phyloP scores from a whole-genome alignment of 2,888 invertebrate genomes.

The Zaprionus lineosus region DNA sequence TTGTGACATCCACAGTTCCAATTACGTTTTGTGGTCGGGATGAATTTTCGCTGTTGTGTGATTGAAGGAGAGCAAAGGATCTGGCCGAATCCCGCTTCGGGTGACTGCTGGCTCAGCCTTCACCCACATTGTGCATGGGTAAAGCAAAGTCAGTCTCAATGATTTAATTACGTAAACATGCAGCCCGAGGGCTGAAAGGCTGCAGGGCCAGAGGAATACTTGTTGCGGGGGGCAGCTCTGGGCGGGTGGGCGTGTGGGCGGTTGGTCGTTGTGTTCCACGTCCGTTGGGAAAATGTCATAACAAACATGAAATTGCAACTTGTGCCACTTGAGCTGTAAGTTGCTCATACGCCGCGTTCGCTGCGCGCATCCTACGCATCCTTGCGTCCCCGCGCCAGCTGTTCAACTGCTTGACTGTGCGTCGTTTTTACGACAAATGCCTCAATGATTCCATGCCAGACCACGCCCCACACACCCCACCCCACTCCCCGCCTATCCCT shows the following conservation, averaged over 20 bases:
- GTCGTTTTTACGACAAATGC: constrained; percentile 16
- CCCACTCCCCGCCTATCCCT: not conserved
- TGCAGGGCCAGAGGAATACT: not conserved
- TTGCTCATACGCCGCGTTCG: constrained; percentile 60
- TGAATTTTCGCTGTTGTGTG: constrained; percentile 20
- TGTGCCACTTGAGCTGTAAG: constrained; percentile 55
- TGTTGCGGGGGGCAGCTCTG: not conserved
- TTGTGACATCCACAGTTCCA: constrained; percentile 65
- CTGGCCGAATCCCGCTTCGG: constrained; percentile 12
- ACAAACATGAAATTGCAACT: constrained; percentile 62
- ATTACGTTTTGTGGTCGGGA: constrained; percentile 54
- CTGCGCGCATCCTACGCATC: constrained; percentile 11
- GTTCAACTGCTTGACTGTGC: constrained; percentile 16
- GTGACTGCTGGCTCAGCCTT: constrained; percentile 15
- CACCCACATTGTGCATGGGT: constrained; percentile 31
- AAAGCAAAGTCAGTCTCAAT: constrained; percentile 54
- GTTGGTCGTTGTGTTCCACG: too few species aligned
- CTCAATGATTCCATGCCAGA: constrained; percentile 23
- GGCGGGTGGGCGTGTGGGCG: not conserved
- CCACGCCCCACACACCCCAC: not conserved
- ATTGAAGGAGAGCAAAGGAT: constrained; percentile 21
- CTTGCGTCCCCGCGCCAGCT: constrained; percentile 27
- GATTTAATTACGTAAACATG: constrained; percentile 64
- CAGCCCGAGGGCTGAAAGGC: not conserved
- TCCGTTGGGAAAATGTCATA: constrained; percentile 53